These are phyloP conservation scores for Drosophila arizonae DNA, from an alignment of 1,140 invertebrate genomes.

Conservation along the genomic window DNA sequence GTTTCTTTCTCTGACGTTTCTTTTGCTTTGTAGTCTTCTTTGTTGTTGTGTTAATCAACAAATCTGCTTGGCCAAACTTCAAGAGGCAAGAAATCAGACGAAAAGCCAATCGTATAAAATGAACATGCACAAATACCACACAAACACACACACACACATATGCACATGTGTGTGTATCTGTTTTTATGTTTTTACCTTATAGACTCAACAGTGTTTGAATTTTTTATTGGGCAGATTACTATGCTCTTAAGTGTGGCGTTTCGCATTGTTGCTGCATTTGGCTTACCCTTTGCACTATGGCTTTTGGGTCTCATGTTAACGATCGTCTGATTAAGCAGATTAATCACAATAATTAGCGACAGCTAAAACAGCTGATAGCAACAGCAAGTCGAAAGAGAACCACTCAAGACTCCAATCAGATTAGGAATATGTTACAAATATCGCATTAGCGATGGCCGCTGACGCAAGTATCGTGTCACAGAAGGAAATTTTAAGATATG, in stretches of 20 bases:
- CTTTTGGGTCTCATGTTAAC: not conserved
- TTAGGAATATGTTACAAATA: not conserved
- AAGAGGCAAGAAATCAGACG: slow-evolving; percentile 27
- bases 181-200: not conserved
- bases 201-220: not conserved
- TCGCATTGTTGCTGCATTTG: not conserved
- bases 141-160: not conserved
- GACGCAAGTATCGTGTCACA: not conserved
- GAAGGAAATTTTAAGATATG: too few species aligned
- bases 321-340: not conserved
- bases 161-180: not conserved
- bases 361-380: slow-evolving; percentile 22
- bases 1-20: slow-evolving; percentile 24
- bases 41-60: slow-evolving; percentile 40
- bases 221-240: not conserved
- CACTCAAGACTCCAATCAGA: slow-evolving; percentile 9
- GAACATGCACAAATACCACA: not conserved
- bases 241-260: too few species aligned
- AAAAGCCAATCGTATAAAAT: slow-evolving; percentile 7
- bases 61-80: slow-evolving; percentile 39
- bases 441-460: slow-evolving; percentile 19
- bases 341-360: slow-evolving; percentile 22
- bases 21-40: not conserved
- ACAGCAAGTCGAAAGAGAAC: not conserved
- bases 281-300: not conserved